Percentiles rank a stretch among this genome's conserved stretches.
Evolutionary conservation across 2,113 vertebrate species (phyloP).

Genomic region (Tenebrosternarchus preto): DNA sequence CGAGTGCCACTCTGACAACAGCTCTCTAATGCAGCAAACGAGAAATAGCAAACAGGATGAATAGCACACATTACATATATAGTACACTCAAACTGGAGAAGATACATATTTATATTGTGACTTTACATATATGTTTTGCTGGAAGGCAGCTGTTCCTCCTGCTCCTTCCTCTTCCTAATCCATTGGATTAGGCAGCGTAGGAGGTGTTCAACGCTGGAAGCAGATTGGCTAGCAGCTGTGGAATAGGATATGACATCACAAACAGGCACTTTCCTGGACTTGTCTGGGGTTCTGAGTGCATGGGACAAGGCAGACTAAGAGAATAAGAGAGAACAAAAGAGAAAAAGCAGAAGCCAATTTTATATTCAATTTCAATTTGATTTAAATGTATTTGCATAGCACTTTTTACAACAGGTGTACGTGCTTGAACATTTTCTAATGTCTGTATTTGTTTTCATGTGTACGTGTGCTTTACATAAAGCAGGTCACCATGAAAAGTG

Average conservation of each 20-base stretch:
- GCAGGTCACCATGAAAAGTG: slow-evolving; percentile 76
- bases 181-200: slow-evolving; percentile 74
- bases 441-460: neutral
- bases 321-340: neutral
- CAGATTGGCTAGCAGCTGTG: slow-evolving; percentile 76
- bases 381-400: no score
- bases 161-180: slow-evolving; percentile 64
- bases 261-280: slow-evolving; percentile 45
- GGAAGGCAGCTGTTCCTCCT: slow-evolving; percentile 54
- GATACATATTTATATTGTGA: no score
- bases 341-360: neutral
- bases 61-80: no score
- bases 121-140: slow-evolving; percentile 75
- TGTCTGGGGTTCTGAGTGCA: slow-evolving; percentile 61
- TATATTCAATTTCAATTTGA: neutral
- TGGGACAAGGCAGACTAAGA: slow-evolving; percentile 73
- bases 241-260: slow-evolving; percentile 81
- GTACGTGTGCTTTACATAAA: neutral
- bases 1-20: slow-evolving; percentile 77
- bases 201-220: slow-evolving; percentile 72
- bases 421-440: no score
- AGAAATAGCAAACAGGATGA: neutral
- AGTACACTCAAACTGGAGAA: neutral
- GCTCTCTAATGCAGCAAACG: slow-evolving; percentile 65
- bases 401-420: no score